Conservation (phyloP, 2,888 invertebrate genomes). For the Merodon equestris region DNA sequence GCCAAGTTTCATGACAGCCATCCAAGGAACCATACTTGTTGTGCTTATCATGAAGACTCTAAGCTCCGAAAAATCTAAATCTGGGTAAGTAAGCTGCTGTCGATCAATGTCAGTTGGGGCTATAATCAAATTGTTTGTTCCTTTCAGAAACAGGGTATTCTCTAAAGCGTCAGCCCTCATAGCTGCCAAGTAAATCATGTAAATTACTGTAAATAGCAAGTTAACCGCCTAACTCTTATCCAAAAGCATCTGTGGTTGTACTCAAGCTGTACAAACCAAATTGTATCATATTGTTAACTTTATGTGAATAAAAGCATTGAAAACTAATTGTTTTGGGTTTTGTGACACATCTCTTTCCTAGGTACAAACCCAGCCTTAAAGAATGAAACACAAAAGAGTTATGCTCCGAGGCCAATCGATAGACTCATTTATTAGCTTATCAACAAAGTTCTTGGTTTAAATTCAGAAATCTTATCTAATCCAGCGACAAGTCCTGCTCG, state of each 20-base stretch:
- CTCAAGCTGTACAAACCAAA: too few species aligned
- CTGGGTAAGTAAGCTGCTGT: slow-evolving; percentile 58
- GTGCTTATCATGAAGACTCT: slow-evolving; percentile 67
- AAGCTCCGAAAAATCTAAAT: slow-evolving; percentile 49
- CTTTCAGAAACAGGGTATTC: slow-evolving; percentile 20
- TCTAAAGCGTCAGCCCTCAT: slow-evolving; percentile 2
- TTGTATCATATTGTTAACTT: too few species aligned
- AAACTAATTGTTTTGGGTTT: too few species aligned
- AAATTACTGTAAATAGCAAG: too few species aligned
- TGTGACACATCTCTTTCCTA: too few species aligned
- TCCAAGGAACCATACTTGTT: slow-evolving; percentile 68
- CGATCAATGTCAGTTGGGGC: too few species aligned
- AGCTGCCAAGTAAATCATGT: slow-evolving; percentile 9
- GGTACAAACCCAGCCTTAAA: neutral
- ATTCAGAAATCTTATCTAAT: too few species aligned
- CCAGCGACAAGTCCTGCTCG: neutral
- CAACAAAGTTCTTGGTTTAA: too few species aligned
- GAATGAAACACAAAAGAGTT: neutral
- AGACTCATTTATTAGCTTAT: neutral
- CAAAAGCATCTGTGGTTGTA: too few species aligned
- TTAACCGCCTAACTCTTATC: slow-evolving; percentile 43
- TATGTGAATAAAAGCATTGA: too few species aligned
- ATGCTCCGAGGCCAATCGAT: too few species aligned
- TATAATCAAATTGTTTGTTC: neutral
- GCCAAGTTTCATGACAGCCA: slow-evolving; percentile 52